These are phyloP conservation scores for Leptopterna dolabrata DNA, from an alignment of 2,888 invertebrate genomes.

Conservation along the genomic window DNA sequence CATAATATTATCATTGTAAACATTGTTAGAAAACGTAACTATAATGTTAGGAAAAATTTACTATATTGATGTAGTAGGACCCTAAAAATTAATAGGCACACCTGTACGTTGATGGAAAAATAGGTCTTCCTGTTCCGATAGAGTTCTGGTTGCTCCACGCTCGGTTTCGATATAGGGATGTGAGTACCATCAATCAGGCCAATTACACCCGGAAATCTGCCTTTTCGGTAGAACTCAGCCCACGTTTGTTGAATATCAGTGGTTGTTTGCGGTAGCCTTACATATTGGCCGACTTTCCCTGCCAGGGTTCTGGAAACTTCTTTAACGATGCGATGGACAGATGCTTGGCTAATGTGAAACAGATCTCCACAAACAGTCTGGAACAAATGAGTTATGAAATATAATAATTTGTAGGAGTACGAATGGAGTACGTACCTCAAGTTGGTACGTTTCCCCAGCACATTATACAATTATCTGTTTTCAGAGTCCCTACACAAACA, in stretches of 20 bases:
- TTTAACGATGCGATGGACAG: not conserved
- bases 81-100: not conserved
- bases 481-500: no score
- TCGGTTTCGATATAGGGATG: not conserved
- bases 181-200: slow-evolving; percentile 18
- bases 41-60: no score
- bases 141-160: not conserved
- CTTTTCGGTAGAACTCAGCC: not conserved
- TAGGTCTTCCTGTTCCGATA: not conserved
- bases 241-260: not conserved
- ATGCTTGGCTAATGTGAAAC: not conserved
- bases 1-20: no score
- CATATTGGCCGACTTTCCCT: not conserved
- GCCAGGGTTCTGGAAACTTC: not conserved
- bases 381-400: not conserved
- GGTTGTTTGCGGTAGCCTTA: not conserved
- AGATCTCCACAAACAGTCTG: not conserved
- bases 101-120: slow-evolving; percentile 1
- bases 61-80: no score
- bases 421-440: not conserved
- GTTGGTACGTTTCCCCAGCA: no score
- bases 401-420: no score
- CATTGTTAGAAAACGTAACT: no score
- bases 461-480: no score
- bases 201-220: not conserved